phyloP scores from a whole-genome alignment of 2,888 invertebrate genomes.

The Drosophila robusta region DNA sequence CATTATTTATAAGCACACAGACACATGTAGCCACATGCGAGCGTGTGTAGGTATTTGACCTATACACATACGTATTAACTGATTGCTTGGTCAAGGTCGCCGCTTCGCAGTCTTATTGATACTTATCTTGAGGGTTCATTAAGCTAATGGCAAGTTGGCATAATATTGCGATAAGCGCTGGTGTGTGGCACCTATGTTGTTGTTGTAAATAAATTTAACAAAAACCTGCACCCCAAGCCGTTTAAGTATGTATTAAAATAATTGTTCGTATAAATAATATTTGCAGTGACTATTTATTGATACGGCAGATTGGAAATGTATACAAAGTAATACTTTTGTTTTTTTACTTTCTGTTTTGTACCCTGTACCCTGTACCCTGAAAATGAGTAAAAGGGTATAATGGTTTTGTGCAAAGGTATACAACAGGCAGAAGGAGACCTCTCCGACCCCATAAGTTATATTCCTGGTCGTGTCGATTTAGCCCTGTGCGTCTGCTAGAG shows the following conservation, averaged over 20 bases:
- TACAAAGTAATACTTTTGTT: slow-evolving; percentile 4
- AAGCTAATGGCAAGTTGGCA: slow-evolving; percentile 41
- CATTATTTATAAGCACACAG: slow-evolving; percentile 42
- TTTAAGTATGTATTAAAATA: slow-evolving; percentile 1
- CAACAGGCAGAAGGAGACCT: too few species aligned
- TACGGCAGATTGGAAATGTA: neutral
- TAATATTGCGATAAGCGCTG: slow-evolving; percentile 37
- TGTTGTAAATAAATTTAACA: slow-evolving; percentile 4
- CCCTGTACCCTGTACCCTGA: too few species aligned
- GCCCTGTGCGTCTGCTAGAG: too few species aligned
- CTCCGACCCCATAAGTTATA: too few species aligned
- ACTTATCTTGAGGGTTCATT: slow-evolving; percentile 50
- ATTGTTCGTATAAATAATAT: slow-evolving; percentile 30
- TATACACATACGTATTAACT: slow-evolving; percentile 21
- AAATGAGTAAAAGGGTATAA: too few species aligned
- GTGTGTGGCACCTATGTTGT: neutral
- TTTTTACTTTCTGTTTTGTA: neutral
- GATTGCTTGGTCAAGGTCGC: slow-evolving; percentile 45
- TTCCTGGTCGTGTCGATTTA: too few species aligned
- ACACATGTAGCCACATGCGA: neutral
- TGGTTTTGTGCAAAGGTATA: too few species aligned
- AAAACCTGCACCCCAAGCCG: neutral
- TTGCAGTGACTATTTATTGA: slow-evolving; percentile 20
- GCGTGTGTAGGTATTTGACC: neutral
- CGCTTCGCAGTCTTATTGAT: slow-evolving; percentile 10